Evolutionary conservation across 2,797 vertebrate genomes (phyloP).

Genomic region (Distichodus sexfasciatus): DNA sequence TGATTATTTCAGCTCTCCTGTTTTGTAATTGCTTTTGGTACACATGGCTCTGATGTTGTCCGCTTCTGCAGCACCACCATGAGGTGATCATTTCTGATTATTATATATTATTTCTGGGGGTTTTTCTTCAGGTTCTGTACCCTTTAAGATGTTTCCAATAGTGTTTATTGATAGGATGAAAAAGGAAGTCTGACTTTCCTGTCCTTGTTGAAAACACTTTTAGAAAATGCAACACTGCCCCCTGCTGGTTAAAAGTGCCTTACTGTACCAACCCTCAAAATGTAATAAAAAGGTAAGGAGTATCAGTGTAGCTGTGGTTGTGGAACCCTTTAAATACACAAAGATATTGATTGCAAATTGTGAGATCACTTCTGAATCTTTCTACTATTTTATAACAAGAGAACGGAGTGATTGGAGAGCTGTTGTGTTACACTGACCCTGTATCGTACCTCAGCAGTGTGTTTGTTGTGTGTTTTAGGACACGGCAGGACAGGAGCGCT

Average conservation of each 20-base stretch:
- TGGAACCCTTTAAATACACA: no score
- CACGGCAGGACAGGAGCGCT: conserved; percentile 90
- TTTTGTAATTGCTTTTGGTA: background rate
- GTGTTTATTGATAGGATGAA: no score
- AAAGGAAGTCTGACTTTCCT: no score
- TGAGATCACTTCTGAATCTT: background rate
- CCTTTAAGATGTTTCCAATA: no score
- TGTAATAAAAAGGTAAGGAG: background rate
- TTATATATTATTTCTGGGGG: no score
- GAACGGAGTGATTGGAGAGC: background rate
- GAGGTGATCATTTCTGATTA: background rate
- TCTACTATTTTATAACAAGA: background rate
- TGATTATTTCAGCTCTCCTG: conserved; percentile 22
- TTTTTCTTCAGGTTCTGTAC: no score
- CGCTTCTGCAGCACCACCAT: background rate
- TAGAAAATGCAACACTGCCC: background rate
- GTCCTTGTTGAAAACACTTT: no score
- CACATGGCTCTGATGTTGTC: background rate
- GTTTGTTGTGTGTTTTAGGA: conserved; percentile 68
- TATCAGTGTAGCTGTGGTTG: background rate
- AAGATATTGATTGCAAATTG: background rate
- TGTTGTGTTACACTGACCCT: background rate
- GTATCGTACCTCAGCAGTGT: background rate
- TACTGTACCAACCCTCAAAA: no score
- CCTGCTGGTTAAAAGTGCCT: conserved; percentile 20